These are phyloP conservation scores for Prunella strophiata DNA, from an alignment of 2,797 vertebrate species.

Conservation along the genomic window DNA sequence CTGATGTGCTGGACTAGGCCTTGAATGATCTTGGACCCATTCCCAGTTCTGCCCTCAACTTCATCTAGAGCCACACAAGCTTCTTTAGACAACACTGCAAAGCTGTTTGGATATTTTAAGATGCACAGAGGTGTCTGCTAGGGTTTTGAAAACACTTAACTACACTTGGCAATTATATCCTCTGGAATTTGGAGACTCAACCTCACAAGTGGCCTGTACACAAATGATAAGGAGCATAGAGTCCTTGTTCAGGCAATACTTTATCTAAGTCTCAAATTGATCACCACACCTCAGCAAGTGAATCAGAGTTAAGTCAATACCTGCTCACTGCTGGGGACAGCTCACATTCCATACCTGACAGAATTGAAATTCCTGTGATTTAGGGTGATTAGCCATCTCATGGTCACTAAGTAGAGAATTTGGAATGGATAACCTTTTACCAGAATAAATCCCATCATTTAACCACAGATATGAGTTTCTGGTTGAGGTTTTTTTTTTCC, in stretches of 20 bases:
- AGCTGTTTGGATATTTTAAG: background rate
- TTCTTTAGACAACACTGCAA: background rate
- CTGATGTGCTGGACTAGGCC: background rate
- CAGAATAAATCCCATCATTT: background rate
- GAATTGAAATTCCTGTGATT: background rate
- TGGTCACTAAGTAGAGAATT: background rate
- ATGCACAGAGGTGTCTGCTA: background rate
- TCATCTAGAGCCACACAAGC: background rate
- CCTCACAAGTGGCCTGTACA: background rate
- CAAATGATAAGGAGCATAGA: background rate
- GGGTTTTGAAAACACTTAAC: background rate
- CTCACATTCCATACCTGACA: background rate
- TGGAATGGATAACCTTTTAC: background rate
- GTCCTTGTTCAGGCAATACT: background rate
- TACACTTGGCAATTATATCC: background rate
- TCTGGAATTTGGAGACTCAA: background rate
- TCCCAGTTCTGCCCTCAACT: background rate
- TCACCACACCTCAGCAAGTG: background rate
- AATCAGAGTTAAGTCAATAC: background rate
- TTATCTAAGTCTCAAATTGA: background rate
- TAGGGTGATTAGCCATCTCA: background rate
- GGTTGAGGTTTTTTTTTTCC: background rate
- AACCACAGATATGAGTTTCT: background rate
- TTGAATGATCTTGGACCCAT: background rate
- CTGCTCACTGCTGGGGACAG: background rate